Conservation (phyloP, 1,140 invertebrate species). For the Penaeus vannamei region DNA sequence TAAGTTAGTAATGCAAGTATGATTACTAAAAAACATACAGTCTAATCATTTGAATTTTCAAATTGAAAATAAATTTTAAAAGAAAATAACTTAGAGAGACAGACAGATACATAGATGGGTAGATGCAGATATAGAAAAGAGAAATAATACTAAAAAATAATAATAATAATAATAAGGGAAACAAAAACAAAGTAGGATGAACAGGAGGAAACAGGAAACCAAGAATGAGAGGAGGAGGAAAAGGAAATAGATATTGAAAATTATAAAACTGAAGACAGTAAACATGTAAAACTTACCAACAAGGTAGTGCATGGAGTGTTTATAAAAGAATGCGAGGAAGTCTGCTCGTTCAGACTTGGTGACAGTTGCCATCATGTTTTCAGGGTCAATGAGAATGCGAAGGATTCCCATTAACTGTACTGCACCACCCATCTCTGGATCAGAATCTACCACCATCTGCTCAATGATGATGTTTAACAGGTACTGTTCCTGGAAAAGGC, state of each 20-base stretch:
- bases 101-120: neutral
- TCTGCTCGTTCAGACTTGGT: slow-evolving; percentile 98
- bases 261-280: neutral
- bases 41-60: no score
- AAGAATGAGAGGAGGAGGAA: neutral
- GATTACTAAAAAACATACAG: no score
- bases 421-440: slow-evolving; percentile 93
- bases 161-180: no score
- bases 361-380: slow-evolving; percentile 95
- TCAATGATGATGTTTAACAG: slow-evolving; percentile 97
- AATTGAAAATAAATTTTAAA: neutral
- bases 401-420: slow-evolving; percentile 96
- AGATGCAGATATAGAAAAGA: no score
- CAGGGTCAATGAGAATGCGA: slow-evolving; percentile 94
- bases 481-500: slow-evolving; percentile 84
- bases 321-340: slow-evolving; percentile 99
- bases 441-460: slow-evolving; percentile 84
- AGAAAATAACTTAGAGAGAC: neutral
- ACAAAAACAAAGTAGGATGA: no score
- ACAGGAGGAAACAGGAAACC: neutral
- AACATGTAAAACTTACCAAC: slow-evolving; percentile 79
- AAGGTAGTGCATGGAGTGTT: slow-evolving; percentile 95
- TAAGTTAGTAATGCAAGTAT: neutral
- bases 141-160: no score
- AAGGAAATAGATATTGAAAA: neutral